phyloP scores from a whole-genome alignment of 2,888 invertebrate species.

The Troides oblongomaculatus region DNA sequence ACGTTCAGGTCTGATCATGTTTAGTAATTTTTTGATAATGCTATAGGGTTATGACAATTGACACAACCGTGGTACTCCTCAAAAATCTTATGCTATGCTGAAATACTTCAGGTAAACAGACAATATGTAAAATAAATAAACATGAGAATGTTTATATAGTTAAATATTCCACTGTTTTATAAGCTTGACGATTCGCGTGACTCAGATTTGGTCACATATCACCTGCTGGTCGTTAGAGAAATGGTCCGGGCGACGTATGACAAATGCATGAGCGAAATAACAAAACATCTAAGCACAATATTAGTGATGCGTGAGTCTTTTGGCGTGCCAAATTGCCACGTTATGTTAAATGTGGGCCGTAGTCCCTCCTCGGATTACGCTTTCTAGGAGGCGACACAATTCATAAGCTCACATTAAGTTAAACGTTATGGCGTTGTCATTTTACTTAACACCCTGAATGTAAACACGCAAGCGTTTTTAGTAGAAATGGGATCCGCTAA shows the following conservation, averaged over 20 bases:
- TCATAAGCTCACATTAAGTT: conserved; percentile 40
- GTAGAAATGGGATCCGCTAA: not conserved
- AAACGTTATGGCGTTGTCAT: conserved; percentile 39
- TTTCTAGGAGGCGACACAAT: conserved; percentile 30
- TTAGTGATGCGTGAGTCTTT: conserved; percentile 41
- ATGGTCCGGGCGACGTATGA: conserved; percentile 44
- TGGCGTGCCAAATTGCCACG: conserved; percentile 47
- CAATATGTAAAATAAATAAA: too few species aligned
- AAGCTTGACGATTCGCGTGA: not conserved
- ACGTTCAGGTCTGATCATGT: too few species aligned
- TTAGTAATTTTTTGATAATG: too few species aligned
- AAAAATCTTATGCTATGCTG: too few species aligned
- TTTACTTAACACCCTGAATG: conserved; percentile 6
- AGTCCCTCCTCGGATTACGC: conserved; percentile 32
- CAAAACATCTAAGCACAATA: conserved; percentile 44
- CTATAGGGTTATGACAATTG: too few species aligned
- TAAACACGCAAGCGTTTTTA: conserved; percentile 32
- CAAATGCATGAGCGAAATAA: conserved; percentile 50
- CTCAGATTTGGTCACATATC: conserved; percentile 46
- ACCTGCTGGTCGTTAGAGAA: conserved; percentile 44
- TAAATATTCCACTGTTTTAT: too few species aligned
- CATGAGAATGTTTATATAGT: too few species aligned
- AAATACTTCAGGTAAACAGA: too few species aligned
- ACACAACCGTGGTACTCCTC: too few species aligned
- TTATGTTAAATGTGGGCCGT: conserved; percentile 45